Base-by-base conservation (phyloP, 2,797 vertebrate species). In the Coccyzus lansbergi region DNA sequence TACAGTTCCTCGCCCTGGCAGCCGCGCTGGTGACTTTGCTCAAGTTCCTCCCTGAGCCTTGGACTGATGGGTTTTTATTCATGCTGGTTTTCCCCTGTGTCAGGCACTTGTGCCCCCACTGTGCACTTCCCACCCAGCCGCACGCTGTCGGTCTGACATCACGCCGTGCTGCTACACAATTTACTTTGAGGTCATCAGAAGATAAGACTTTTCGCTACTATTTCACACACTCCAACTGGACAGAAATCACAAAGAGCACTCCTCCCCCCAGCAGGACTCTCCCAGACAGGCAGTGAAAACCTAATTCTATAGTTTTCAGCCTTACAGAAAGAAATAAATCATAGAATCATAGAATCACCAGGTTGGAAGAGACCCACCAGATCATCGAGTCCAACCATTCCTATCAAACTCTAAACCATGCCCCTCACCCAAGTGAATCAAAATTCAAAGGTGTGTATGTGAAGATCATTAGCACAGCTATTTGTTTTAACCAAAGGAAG, bases 1-100 rank as follows among this genome's bases (percentile, higher is more conserved):
- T 68, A 88, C 70, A 64, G 51, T 25, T 86, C 80, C 18, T 19
- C 71, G 55, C 62, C 74, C 15, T 94, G 89, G 90, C 95, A 80
- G 89, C 96, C 77, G 95, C 2, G 28, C 78, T 34, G 92, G 95
- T 86, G 96, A 96, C 96, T 93, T 80, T 94, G 96, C 87, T 86
- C 87, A 31, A 70, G 58, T 81, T 94, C 64, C 82, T 55, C 55
- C 69, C 83, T 22, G n/a, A 31, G 86, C 89, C 46, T 38, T 40
- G 36, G 24, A 77, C 53, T 48, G 59, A 53, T 22, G 3, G 48
- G 7, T 7, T 83, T 84, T 59, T 55, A 71, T 90, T 87, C 65
- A 86, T 28, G 63, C n/a, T 0, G 16, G 58, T 69, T 92, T 91
- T 84, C 69, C 89, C 67, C 93, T 14, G 33, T 38, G 77, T 46